Evolutionary conservation across 2,888 invertebrate species (phyloP).

Genomic region (Lasioglossum leucozonium): DNA sequence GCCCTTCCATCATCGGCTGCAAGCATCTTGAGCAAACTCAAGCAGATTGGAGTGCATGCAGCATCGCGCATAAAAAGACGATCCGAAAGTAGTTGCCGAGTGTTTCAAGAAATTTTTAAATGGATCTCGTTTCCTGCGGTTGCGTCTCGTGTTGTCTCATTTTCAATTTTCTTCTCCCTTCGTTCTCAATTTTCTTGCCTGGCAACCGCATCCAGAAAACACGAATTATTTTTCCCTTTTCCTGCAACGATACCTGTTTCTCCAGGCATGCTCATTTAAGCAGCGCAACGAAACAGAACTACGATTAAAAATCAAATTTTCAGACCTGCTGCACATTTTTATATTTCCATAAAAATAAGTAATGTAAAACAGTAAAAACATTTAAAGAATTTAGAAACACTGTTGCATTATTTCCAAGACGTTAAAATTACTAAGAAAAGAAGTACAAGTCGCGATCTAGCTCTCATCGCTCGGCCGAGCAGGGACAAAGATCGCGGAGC

Average conservation of each 20-base stretch:
- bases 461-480: too few relatives aligned
- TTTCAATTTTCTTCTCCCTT: slow-evolving; percentile 1
- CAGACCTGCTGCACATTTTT: background rate
- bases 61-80: background rate
- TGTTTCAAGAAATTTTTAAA: slow-evolving; percentile 28
- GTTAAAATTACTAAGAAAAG: too few relatives aligned
- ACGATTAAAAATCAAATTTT: background rate
- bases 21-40: background rate
- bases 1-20: background rate
- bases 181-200: slow-evolving; percentile 9
- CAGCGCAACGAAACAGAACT: background rate
- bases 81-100: slow-evolving; percentile 29
- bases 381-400: too few relatives aligned
- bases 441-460: too few relatives aligned
- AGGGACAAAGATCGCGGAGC: too few relatives aligned
- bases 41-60: background rate
- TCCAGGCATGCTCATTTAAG: background rate
- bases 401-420: too few relatives aligned
- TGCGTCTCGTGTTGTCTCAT: slow-evolving; percentile 1
- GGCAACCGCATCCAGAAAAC: background rate
- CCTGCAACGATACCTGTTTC: background rate
- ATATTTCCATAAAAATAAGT: background rate
- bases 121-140: slow-evolving; percentile 53
- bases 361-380: too few relatives aligned
- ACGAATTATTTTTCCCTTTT: background rate